A percentile compares a stretch with the other conserved stretches of the same genome.
Evolutionary conservation across 2,797 vertebrate species (phyloP).

Genomic region (Labeo calbasu): DNA sequence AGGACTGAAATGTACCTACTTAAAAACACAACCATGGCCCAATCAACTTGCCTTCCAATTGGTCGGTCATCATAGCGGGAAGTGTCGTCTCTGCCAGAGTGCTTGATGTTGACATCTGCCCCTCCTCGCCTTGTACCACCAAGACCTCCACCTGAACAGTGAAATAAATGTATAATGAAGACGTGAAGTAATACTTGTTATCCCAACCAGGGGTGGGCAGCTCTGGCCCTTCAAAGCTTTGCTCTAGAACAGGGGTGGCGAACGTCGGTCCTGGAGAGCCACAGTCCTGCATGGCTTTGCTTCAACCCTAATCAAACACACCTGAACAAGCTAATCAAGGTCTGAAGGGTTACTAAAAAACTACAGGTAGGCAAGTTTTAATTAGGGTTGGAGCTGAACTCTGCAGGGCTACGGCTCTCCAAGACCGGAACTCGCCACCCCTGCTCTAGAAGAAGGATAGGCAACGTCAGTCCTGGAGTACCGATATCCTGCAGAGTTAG

Average conservation of each 20-base stretch:
- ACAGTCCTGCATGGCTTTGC: too few relatives aligned
- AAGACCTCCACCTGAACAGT: conserved; percentile 74
- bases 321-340: too few relatives aligned
- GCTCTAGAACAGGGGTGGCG: not conserved
- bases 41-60: conserved; percentile 72
- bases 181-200: not conserved
- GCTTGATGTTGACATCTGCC: conserved; percentile 92
- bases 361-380: too few relatives aligned
- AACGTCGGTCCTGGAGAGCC: too few relatives aligned
- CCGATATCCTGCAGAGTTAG: too few relatives aligned
- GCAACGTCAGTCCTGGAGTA: too few relatives aligned
- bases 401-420: too few relatives aligned
- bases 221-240: not conserved
- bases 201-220: not conserved
- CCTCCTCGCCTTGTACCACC: conserved; percentile 86
- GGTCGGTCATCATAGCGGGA: conserved; percentile 81
- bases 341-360: too few relatives aligned
- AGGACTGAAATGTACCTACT: too few relatives aligned
- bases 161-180: not conserved
- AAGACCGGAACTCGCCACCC: too few relatives aligned
- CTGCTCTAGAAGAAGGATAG: not conserved
- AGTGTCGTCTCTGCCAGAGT: conserved; percentile 89
- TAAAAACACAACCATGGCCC: not conserved
- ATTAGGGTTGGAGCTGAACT: too few relatives aligned
- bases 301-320: too few relatives aligned